Evolutionary conservation across 2,113 vertebrate species (phyloP).

Genomic region (Petrocephalus zakoni): DNA sequence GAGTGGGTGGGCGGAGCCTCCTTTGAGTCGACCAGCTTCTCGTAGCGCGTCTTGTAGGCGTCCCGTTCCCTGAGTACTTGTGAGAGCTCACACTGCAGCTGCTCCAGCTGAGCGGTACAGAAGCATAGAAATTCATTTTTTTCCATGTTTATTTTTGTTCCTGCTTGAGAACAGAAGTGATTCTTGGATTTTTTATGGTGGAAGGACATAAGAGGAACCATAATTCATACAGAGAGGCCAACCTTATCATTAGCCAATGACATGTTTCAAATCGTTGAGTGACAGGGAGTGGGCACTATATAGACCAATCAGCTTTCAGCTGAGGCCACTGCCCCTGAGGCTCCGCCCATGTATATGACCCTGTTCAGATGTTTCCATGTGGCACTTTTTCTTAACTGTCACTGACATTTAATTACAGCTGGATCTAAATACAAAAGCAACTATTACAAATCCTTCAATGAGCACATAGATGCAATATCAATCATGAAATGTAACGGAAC

Average conservation of each 20-base stretch:
- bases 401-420: neutral
- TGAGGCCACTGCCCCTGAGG: neutral
- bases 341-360: neutral
- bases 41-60: constrained; percentile 69
- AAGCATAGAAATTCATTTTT: constrained; percentile 2
- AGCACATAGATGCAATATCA: neutral
- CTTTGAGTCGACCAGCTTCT: constrained; percentile 61
- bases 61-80: constrained; percentile 66
- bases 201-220: neutral
- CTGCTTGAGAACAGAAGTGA: too few species aligned
- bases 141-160: neutral
- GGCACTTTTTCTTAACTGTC: neutral
- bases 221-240: neutral
- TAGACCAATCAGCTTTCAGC: neutral
- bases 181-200: too few species aligned
- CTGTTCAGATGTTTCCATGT: neutral
- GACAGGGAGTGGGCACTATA: neutral
- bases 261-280: neutral
- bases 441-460: neutral
- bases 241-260: neutral
- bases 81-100: constrained; percentile 66
- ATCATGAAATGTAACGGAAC: neutral
- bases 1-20: constrained; percentile 44
- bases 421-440: neutral
- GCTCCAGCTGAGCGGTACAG: constrained; percentile 55